phyloP scores from a whole-genome alignment of 1,140 invertebrate species.

The Drosophila ficusphila region DNA sequence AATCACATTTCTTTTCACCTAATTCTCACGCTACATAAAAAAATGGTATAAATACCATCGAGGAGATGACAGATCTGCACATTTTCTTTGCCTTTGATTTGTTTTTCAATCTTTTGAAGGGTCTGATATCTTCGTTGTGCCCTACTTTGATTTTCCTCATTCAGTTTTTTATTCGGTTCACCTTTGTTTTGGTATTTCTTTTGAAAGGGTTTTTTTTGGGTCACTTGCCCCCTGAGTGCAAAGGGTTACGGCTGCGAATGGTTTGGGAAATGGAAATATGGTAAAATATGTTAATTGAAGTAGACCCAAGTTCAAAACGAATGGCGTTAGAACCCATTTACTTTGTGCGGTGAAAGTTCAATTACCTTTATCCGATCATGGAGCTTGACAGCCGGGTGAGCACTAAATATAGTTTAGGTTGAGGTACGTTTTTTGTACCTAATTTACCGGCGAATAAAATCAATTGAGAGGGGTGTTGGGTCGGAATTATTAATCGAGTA shows the following conservation, averaged over 20 bases:
- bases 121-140: conserved; percentile 32
- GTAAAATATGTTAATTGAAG: conserved; percentile 57
- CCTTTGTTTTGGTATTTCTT: conserved; percentile 25
- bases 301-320: conserved; percentile 29
- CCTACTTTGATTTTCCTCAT: conserved; percentile 34
- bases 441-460: not conserved
- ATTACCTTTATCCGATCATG: conserved; percentile 35
- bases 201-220: conserved; percentile 43
- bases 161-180: conserved; percentile 34
- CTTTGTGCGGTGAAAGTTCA: conserved; percentile 50
- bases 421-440: not conserved
- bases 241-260: conserved; percentile 24
- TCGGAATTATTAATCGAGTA: conserved; percentile 14
- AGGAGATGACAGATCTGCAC: conserved; percentile 5
- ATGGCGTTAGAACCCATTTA: conserved; percentile 47
- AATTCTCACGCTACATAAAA: not conserved
- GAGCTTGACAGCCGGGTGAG: conserved; percentile 2
- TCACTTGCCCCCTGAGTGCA: conserved; percentile 35
- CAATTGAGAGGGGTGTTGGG: not conserved
- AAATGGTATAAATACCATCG: not conserved
- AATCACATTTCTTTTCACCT: too few species aligned
- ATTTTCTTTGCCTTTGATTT: not conserved
- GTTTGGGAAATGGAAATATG: conserved; percentile 25
- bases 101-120: conserved; percentile 9
- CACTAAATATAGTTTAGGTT: conserved; percentile 32